Base-by-base conservation (phyloP, 2,797 vertebrate genomes). In the Aselliscus stoliczkanus region DNA sequence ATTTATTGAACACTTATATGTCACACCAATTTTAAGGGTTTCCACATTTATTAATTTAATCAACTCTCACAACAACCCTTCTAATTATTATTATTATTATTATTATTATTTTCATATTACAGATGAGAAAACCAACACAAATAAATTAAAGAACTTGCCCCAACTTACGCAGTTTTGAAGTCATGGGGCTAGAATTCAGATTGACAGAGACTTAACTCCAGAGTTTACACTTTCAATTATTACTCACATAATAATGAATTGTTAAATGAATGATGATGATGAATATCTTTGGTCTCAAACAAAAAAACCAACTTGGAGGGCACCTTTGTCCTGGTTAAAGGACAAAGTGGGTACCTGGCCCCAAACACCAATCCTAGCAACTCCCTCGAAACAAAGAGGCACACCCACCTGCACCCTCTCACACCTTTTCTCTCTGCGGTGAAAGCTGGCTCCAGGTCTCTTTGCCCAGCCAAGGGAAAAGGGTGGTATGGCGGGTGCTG, bases 91-190 rank as follows among this genome's bases (percentile, higher is more conserved):
- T n/a, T n/a, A n/a, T n/a, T n/a, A 14, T 87, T 70, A 14, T 64
- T 95, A 50, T 77, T 83, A 77, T 39, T 85, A 54, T 69, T 87
- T 80, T 70, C 20, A 14, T 65, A 52, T 83, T 91, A 70, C 15
- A 87, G 25, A 27, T 94, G 31, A 89, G 54, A 70, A 93, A 95
- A 72, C 50, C 83, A 75, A 65, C 50, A 84, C 44, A 72, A 37
- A 88, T 25, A 92, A 92, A 73, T 87, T 94, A 85, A 62, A 37
- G 52, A 93, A 80, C 11, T 39, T 87, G 12, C 23, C n/a, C 42
- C 87, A 39, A 23, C 7, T 56, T 50, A 25, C 13, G 1, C 15
- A 69, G 31, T 80, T 95, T 73, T 90, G 64, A 69, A 92, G 31
- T 62, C 14, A 42, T 58, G 5, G 56, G 77, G 11, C 21, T 52